Percentiles rank a stretch among this genome's conserved stretches.
These are phyloP conservation scores for Bombus confusus DNA, from an alignment of 1,140 invertebrate genomes.

Conservation along the genomic window DNA sequence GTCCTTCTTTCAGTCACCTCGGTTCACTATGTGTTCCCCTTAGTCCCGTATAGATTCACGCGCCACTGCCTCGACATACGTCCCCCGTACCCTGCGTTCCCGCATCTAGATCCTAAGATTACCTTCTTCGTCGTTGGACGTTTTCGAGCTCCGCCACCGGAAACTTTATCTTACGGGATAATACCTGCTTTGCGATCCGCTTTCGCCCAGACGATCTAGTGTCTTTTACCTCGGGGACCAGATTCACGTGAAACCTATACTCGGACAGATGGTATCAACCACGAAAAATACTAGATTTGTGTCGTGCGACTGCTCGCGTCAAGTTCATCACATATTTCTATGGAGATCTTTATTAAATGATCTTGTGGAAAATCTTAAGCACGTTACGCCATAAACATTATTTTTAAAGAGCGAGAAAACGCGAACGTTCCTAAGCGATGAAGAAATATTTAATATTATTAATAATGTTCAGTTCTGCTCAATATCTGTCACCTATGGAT, in stretches of 20 bases:
- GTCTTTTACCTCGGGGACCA: conserved; percentile 9
- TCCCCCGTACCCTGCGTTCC: conserved; percentile 40
- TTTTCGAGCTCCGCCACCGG: conserved; percentile 65
- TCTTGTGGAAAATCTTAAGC: background rate
- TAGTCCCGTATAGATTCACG: conserved; percentile 50
- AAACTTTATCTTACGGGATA: conserved; percentile 71
- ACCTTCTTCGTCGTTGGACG: conserved; percentile 43
- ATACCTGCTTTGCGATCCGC: conserved; percentile 62
- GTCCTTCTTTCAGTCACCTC: conserved; percentile 5
- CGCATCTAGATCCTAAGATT: conserved; percentile 63
- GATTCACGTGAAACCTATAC: conserved; percentile 47
- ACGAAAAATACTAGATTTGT: conserved; percentile 14
- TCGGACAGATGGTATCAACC: conserved; percentile 39
- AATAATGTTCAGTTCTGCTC: background rate
- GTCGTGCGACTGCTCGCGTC: background rate
- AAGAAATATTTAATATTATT: background rate
- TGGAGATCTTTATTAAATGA: background rate
- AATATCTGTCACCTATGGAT: background rate
- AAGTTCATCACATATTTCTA: background rate
- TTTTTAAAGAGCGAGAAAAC: background rate
- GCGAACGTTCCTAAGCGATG: background rate
- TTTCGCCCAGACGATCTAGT: conserved; percentile 51
- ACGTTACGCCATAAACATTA: background rate
- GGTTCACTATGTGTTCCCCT: background rate
- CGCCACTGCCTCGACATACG: conserved; percentile 37